Percentiles rank a stretch among this genome's conserved stretches.
Conservation (phyloP, 2,113 vertebrate species). For the Perca flavescens region DNA sequence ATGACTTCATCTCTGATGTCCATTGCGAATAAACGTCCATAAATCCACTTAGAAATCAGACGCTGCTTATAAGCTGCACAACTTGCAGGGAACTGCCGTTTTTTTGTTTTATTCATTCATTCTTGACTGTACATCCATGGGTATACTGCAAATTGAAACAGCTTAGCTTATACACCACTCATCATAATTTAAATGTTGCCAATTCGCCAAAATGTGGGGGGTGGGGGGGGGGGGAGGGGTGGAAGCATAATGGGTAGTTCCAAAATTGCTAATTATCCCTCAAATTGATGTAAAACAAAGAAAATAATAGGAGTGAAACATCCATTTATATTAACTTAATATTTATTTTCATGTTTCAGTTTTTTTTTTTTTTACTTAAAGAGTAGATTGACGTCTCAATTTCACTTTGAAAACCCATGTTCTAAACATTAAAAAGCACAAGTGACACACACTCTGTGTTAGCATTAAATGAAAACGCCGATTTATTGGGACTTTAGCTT, state of each 20-base stretch:
- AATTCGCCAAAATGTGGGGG: background rate
- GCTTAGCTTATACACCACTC: too few relatives aligned
- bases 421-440: background rate
- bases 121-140: background rate
- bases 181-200: background rate
- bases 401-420: background rate
- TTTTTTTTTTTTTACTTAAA: background rate
- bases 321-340: background rate
- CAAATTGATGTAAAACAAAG: background rate
- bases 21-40: background rate
- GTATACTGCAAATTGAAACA: background rate
- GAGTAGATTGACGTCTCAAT: background rate
- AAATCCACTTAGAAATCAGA: background rate
- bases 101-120: background rate
- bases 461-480: background rate
- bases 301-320: background rate
- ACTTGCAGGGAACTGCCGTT: accelerated
- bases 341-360: background rate
- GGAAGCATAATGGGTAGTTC: background rate
- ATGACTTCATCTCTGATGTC: background rate
- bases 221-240: too few relatives aligned
- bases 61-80: background rate
- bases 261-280: background rate
- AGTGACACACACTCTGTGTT: background rate
- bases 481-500: too few relatives aligned